Base-by-base conservation (phyloP, 2,797 vertebrate species). In the Catostomus latipinnis region DNA sequence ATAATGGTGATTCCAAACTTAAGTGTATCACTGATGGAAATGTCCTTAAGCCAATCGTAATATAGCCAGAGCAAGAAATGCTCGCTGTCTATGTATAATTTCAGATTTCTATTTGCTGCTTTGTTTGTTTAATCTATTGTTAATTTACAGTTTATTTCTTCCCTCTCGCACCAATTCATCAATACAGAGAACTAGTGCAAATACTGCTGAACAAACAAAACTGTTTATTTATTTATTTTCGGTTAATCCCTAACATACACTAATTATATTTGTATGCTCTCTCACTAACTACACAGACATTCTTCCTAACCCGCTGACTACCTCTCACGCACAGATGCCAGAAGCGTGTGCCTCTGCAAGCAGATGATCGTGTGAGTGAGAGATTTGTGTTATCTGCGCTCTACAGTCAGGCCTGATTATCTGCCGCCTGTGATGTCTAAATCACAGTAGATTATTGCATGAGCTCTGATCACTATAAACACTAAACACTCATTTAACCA, bases 401-500 rank as follows among this genome's bases (percentile, higher is more conserved):
- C 16, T 60, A 43, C 18, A 50, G 54, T 76, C 74, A 60, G 57
- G 16, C 65, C 65, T 68, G 74, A 76, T 68, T 67, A 46, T 76
- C n/a, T 76, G 12, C 16, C 4, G 8, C 49, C 54, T 68, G 45
- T 34, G 13, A 68, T 68, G 65, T 68, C 54, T 76, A 60, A 76
- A 76, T 68, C 74, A 58, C 45, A 50, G 16, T 11, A 68, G 53
- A 67, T 34, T 76, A 50, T 45, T 58, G 46, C 54, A 60, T 50
- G 54, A 68, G 74, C 45, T 68, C 53, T 43, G 65, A 60, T 60
- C 45, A 14, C 65, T 50, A 68, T 68, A 60, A 68, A 67, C 52
- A 56, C 50, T 65, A 8, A 65, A 76, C 65, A 68, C 63, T 68
- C 74, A 76, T 68, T 60, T 68, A 76, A 58, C 60, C 54, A 68